Percentiles rank a stretch among this genome's conserved stretches.
These are phyloP conservation scores for Mus pahari DNA, from an alignment of 2,113 vertebrate genomes.

Conservation along the genomic window DNA sequence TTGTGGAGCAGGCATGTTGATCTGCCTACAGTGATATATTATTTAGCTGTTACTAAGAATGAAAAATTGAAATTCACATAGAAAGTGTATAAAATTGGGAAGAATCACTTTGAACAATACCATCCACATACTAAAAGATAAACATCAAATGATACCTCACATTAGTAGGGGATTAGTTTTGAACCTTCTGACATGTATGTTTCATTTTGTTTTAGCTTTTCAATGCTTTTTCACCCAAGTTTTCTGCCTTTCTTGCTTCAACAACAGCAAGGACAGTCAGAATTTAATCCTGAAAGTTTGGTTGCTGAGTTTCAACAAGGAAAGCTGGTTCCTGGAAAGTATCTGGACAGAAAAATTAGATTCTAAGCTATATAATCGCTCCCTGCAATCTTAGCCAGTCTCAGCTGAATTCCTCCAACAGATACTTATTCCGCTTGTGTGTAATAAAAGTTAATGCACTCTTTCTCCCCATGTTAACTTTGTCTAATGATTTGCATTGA, in stretches of 20 bases:
- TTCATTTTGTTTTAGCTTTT: neutral
- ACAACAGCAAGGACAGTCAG: neutral
- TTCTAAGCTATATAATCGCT: neutral
- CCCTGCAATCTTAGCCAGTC: neutral
- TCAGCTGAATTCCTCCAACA: neutral
- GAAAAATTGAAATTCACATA: neutral
- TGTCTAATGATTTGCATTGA: neutral
- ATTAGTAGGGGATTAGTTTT: neutral
- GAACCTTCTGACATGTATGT: neutral
- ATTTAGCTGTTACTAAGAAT: neutral
- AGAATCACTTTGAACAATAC: neutral
- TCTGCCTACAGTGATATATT: neutral
- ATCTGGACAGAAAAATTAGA: neutral
- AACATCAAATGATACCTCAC: neutral
- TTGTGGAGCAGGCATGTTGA: too few species aligned
- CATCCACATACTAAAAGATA: neutral
- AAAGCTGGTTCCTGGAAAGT: neutral
- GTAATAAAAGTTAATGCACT: slow-evolving; percentile 5
- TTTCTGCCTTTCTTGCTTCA: neutral
- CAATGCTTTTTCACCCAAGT: neutral
- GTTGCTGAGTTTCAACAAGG: neutral
- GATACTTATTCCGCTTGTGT: neutral
- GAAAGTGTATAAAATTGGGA: neutral
- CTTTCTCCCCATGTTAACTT: neutral
- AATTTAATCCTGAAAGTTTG: neutral